A percentile compares a stretch with the other conserved stretches of the same genome.
Evolutionary conservation across 2,113 vertebrate species (phyloP).

Genomic region (Capreolus pygargus): DNA sequence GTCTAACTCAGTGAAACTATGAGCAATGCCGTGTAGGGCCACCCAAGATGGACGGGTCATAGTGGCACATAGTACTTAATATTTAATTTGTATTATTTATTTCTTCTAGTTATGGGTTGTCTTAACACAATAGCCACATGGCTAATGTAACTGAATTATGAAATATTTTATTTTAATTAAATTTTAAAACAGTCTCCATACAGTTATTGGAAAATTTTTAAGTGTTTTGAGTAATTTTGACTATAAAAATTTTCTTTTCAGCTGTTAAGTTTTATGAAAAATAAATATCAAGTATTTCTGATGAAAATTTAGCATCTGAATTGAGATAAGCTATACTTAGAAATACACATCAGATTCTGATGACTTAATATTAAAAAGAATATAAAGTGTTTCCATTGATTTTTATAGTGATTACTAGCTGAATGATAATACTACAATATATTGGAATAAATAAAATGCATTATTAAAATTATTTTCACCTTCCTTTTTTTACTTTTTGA

Average conservation of each 20-base stretch:
- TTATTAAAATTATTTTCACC: not conserved
- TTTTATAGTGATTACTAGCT: not conserved
- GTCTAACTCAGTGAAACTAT: not conserved
- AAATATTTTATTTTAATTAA: not conserved
- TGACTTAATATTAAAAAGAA: not conserved
- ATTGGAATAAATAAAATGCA: not conserved
- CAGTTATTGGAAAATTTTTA: not conserved
- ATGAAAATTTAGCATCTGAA: conserved; percentile 24
- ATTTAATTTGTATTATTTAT: conserved; percentile 21
- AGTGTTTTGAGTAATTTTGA: not conserved
- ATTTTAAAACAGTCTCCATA: not conserved
- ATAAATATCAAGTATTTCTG: not conserved
- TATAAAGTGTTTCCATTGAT: not conserved
- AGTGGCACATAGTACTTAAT: not conserved
- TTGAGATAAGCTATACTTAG: not conserved
- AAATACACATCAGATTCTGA: not conserved
- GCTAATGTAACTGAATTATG: conserved; percentile 23
- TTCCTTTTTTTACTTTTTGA: not conserved
- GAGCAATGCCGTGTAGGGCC: not conserved
- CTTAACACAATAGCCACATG: not conserved
- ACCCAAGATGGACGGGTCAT: not conserved
- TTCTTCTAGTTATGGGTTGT: not conserved
- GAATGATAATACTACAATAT: not conserved
- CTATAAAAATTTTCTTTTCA: not conserved
- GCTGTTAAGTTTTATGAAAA: not conserved